Evolutionary conservation across 2,113 vertebrate species (phyloP).

Genomic region (Capra hircus): DNA sequence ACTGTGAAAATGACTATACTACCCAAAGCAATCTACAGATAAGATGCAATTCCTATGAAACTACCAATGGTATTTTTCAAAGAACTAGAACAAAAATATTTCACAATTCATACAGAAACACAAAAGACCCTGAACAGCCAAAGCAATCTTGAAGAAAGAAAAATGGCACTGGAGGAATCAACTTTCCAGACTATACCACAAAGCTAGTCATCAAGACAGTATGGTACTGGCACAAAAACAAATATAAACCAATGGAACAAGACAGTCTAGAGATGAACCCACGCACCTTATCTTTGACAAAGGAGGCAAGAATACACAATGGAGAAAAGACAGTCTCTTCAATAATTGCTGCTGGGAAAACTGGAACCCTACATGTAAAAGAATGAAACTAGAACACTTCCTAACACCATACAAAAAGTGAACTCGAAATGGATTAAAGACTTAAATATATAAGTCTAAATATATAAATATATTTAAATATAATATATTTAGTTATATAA

Average conservation of each 20-base stretch:
- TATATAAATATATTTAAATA: no score
- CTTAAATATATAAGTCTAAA: not conserved
- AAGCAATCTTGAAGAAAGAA: not conserved
- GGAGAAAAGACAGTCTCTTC: not conserved
- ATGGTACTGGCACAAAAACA: not conserved
- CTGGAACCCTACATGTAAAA: not conserved
- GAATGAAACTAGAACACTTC: not conserved
- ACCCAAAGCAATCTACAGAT: not conserved
- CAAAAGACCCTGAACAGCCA: not conserved
- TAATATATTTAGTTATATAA: no score
- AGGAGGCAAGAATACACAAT: not conserved
- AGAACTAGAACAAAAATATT: not conserved
- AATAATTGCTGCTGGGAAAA: not conserved
- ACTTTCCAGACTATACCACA: not conserved
- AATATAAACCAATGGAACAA: not conserved
- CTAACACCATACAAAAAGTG: not conserved
- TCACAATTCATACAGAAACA: not conserved
- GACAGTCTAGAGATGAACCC: not conserved
- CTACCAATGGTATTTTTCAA: not conserved
- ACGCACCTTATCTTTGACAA: not conserved
- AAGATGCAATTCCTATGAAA: not conserved
- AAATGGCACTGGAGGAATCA: not conserved
- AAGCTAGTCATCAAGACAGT: not conserved
- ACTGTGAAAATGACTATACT: not conserved
- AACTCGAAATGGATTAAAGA: not conserved